Percentiles rank a stretch among this genome's conserved stretches.
Conservation (phyloP, 2,888 invertebrate species). For the Myopa testacea region DNA sequence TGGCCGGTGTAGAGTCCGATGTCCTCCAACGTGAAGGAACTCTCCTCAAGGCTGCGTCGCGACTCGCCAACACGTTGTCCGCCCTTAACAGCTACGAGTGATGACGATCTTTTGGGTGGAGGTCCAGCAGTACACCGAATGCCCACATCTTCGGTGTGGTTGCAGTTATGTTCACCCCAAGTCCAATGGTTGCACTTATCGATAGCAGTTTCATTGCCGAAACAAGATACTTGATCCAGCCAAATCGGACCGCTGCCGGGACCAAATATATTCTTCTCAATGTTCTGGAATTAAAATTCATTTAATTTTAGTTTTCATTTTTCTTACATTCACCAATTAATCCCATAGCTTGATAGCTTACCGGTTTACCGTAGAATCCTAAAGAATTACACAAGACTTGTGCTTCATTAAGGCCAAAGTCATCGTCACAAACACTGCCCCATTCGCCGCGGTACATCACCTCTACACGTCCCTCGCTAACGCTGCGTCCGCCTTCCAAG, state of each 20-base stretch:
- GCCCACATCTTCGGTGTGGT: conserved; percentile 79
- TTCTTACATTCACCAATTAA: background rate
- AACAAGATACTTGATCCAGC: conserved; percentile 78
- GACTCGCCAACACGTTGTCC: conserved; percentile 12
- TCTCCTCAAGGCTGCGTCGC: conserved; percentile 43
- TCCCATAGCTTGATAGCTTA: conserved; percentile 46
- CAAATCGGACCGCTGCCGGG: conserved; percentile 75
- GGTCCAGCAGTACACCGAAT: conserved; percentile 67
- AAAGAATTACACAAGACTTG: conserved; percentile 73
- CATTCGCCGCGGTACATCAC: conserved; percentile 77
- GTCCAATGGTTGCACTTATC: conserved; percentile 75
- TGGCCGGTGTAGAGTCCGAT: conserved; percentile 56
- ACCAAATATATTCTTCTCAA: conserved; percentile 63
- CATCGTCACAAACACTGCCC: conserved; percentile 85
- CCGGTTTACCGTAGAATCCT: conserved; percentile 71
- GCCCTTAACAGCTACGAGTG: conserved; percentile 17
- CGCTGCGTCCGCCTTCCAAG: conserved; percentile 72
- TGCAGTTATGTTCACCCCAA: conserved; percentile 80
- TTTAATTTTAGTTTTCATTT: background rate
- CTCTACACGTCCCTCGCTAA: conserved; percentile 77
- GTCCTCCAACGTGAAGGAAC: conserved; percentile 54
- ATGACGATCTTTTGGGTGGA: conserved; percentile 47
- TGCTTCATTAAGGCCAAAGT: conserved; percentile 76
- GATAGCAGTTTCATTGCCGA: conserved; percentile 76
- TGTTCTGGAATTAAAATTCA: conserved; percentile 50